phyloP scores from a whole-genome alignment of 1,140 invertebrate species.

The Tetragnatha versicolor region DNA sequence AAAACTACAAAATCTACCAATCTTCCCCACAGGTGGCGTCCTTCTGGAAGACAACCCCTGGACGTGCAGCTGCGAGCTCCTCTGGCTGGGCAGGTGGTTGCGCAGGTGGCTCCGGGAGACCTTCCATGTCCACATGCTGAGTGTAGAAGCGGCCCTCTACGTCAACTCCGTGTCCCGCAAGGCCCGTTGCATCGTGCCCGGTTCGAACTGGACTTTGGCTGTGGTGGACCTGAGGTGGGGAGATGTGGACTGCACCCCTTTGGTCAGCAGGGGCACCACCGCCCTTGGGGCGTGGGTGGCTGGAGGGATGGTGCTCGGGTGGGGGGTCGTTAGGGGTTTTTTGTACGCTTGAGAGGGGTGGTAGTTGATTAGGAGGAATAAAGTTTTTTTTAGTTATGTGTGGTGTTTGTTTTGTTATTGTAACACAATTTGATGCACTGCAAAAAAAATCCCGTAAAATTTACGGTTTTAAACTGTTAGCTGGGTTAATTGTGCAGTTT shows the following conservation, averaged over 20 bases:
- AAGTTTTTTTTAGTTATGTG: too few species aligned
- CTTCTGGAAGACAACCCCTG: slow-evolving; percentile 83
- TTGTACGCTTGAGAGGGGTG: too few species aligned
- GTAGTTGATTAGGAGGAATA: too few species aligned
- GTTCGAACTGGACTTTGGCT: slow-evolving; percentile 69
- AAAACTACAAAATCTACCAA: too few species aligned
- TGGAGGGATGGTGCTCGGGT: too few species aligned
- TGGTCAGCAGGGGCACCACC: neutral
- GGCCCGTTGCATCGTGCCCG: slow-evolving; percentile 73
- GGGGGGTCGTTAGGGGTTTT: too few species aligned
- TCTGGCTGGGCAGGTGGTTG: slow-evolving; percentile 88
- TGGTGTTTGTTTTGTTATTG: too few species aligned
- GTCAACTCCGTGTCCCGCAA: slow-evolving; percentile 66
- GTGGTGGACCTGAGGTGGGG: slow-evolving; percentile 76
- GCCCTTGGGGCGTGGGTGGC: neutral
- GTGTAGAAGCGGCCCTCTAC: slow-evolving; percentile 66
- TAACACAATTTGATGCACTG: too few species aligned
- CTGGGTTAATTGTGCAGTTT: too few species aligned
- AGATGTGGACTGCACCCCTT: slow-evolving; percentile 68
- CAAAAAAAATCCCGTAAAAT: too few species aligned
- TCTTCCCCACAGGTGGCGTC: slow-evolving; percentile 74
- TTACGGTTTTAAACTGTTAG: too few species aligned
- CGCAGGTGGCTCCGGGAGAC: slow-evolving; percentile 83
- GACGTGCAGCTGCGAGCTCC: slow-evolving; percentile 85
- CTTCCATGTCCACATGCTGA: slow-evolving; percentile 73